Evolutionary conservation across 2,113 vertebrate species (phyloP).

Genomic region (Cololabis saira): DNA sequence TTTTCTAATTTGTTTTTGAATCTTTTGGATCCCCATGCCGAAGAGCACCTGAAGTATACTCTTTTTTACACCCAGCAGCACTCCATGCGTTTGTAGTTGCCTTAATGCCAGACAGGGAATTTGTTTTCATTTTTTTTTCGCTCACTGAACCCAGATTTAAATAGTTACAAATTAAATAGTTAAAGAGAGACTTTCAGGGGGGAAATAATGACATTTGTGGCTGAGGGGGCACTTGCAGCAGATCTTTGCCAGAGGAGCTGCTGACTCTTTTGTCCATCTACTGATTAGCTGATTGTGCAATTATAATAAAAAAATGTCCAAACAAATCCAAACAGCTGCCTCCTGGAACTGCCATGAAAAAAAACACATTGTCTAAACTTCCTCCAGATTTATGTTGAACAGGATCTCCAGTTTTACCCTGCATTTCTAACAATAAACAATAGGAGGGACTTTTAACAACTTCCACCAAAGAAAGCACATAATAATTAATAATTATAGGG

Average conservation of each 20-base stretch:
- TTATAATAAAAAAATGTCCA: not conserved
- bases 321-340: conserved; percentile 1
- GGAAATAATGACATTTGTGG: not conserved
- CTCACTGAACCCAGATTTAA: too few species aligned
- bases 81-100: too few species aligned
- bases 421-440: conserved; percentile 24
- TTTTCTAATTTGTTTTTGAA: too few species aligned
- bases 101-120: too few species aligned
- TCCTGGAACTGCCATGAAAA: not conserved
- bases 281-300: conserved; percentile 3
- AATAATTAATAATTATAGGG: not conserved
- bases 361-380: conserved; percentile 55
- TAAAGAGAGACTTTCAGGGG: too few species aligned
- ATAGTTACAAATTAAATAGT: too few species aligned
- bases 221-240: conserved; percentile 16
- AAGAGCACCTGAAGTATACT: too few species aligned
- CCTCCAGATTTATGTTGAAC: conserved; percentile 52
- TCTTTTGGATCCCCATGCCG: too few species aligned
- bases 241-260: conserved; percentile 21
- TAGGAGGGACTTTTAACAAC: conserved; percentile 4
- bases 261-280: not conserved
- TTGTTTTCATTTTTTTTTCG: too few species aligned
- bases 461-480: not conserved
- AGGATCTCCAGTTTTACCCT: conserved; percentile 53
- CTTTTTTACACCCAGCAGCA: too few species aligned